phyloP scores from a whole-genome alignment of 2,888 invertebrate species.

The Lomographa bimaculata region DNA sequence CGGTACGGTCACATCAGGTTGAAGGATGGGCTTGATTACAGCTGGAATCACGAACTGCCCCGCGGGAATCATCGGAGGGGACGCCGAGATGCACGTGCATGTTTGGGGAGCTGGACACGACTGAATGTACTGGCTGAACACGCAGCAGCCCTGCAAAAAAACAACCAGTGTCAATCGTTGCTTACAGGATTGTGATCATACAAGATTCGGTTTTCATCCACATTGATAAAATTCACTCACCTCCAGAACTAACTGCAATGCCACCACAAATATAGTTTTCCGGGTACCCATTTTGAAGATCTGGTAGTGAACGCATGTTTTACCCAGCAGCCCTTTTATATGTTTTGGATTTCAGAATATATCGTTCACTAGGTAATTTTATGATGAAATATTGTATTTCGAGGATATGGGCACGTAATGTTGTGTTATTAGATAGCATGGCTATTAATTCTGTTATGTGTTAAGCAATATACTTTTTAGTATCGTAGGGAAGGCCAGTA shows the following conservation, averaged over 20 bases:
- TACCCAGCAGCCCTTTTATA: conserved; percentile 53
- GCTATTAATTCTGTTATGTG: conserved; percentile 12
- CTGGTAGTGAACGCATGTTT: conserved; percentile 42
- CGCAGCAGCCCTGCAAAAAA: conserved; percentile 27
- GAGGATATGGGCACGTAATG: conserved; percentile 51
- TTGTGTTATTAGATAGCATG: conserved; percentile 24
- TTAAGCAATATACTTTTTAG: conserved; percentile 17
- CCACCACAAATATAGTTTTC: conserved; percentile 36
- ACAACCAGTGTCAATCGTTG: neutral
- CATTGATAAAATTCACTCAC: conserved; percentile 31
- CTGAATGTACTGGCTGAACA: conserved; percentile 22
- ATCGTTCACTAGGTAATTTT: conserved; percentile 49
- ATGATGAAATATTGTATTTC: conserved; percentile 45
- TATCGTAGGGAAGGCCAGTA: conserved; percentile 14
- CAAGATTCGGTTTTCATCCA: too few relatives aligned
- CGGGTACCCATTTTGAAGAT: conserved; percentile 54
- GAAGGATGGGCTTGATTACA: conserved; percentile 48
- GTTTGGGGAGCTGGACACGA: conserved; percentile 6
- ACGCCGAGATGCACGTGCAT: conserved; percentile 15
- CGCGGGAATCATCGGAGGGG: conserved; percentile 26
- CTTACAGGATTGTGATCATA: too few relatives aligned
- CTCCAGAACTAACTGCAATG: conserved; percentile 36
- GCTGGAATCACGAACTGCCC: conserved; percentile 56
- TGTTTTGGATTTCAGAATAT: conserved; percentile 60
- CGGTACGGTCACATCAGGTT: conserved; percentile 33